Conservation (phyloP, 1,140 invertebrate genomes). For the Uloborus diversus region DNA sequence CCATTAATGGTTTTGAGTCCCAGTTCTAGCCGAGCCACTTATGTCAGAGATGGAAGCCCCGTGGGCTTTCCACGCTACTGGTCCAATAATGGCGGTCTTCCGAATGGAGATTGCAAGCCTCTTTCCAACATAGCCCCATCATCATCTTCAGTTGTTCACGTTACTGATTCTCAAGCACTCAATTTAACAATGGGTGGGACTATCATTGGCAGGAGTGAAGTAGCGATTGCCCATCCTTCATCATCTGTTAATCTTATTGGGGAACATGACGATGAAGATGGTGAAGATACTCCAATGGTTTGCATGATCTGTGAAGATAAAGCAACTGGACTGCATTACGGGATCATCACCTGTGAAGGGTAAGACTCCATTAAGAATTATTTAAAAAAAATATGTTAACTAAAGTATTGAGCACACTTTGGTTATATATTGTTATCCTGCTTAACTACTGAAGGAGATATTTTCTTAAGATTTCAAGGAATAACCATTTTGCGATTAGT, state of each 20-base stretch:
- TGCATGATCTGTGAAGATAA: constrained; percentile 99
- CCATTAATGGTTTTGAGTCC: constrained; percentile 9
- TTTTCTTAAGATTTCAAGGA: too few relatives aligned
- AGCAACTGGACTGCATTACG: constrained; percentile 94
- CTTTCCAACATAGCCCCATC: background rate
- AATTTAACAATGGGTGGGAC: constrained; percentile 67
- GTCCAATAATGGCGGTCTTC: constrained; percentile 17
- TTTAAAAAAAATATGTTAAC: background rate
- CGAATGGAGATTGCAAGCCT: constrained; percentile 17
- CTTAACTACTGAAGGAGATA: too few relatives aligned
- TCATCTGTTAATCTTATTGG: constrained; percentile 17
- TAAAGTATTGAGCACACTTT: too few relatives aligned
- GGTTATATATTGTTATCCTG: too few relatives aligned
- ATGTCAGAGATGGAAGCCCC: constrained; percentile 10
- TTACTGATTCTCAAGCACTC: constrained; percentile 44
- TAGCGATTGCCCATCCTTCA: constrained; percentile 2
- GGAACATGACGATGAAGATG: constrained; percentile 15
- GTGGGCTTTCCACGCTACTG: constrained; percentile 33
- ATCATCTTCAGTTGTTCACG: background rate
- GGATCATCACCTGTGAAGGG: constrained; percentile 97
- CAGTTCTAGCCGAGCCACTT: constrained; percentile 18
- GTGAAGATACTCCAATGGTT: constrained; percentile 86
- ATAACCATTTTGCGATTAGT: too few relatives aligned
- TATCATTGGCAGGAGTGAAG: background rate
- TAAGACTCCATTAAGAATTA: background rate